Evolutionary conservation across 2,888 invertebrate species (phyloP), one percentile per base, ranked within the genome.

Genomic region (Dasypogon diadema): DNA sequence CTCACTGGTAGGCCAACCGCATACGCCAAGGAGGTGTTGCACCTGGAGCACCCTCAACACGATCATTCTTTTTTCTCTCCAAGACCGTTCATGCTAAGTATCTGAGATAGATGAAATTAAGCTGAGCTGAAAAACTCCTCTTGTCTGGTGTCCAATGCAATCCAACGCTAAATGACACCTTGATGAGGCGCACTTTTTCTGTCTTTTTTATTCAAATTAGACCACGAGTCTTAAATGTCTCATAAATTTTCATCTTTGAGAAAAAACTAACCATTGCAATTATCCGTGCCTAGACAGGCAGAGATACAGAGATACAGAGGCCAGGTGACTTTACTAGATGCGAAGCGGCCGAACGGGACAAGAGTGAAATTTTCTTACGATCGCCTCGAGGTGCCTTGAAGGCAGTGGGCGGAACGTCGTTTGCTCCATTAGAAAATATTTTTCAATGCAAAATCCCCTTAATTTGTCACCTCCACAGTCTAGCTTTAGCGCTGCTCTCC

Each of bases 381-480:
- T 24, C 46, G 73, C 24, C 42, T 16, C 56, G 26, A 46, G 58
- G n/a, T 46, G 14, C 26, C 42, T 73, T 42, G 18, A 16, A 68
- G 30, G 22, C 73, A 70, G 77, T 77, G 74, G 77, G 77, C 75
- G 77, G 75, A 75, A 65, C 56, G 75, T 74, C 48, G 16, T 58
- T 58, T 22, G 22, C 34, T 24, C 24, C 22, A 56, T 73, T 73
- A 56, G 42, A 56, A 60, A 56, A 58, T 51, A 30, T 48, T 74
- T 74, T 73, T 75, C 75, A 75, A 77, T 75, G 73, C 58, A 54
- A 75, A 77, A 73, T 77, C 77, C 73, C 75, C 75, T 77, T 76
- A 77, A 76, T 77, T 77, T 77, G 75, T 77, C 77, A 77, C 77
- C 77, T 77, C 56, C 24, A 30, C 21, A 22, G 6, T 1, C 48